Evolutionary conservation across 2,888 invertebrate species (phyloP), one percentile per base, ranked within the genome.

Genomic region (Parascotia fuliginaria): DNA sequence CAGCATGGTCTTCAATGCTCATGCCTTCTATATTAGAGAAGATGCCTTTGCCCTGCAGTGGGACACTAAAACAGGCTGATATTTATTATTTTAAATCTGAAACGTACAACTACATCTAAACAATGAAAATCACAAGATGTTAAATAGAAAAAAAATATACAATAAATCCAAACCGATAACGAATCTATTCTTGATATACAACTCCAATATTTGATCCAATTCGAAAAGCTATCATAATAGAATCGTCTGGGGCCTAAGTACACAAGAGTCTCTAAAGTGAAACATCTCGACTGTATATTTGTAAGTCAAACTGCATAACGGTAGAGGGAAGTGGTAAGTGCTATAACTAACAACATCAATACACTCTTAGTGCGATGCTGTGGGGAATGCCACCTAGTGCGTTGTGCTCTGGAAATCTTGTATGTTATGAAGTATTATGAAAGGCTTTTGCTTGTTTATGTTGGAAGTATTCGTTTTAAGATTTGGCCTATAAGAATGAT

Each of bases 231-330:
- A 60, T 66, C 55, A 54, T 64, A 60, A 67, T 55, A 58, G 43
- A 60, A 62, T 52, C 55, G 54, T 56, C 55, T 66, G 52, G 52
- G 43, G 47, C 54, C 59, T 70, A 55, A 48, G 63, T 56, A 70
- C 51, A 60, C 55, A 66, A 51, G 29, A 34, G 38, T 58, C 55
- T 55, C 54, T 56, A 66, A 79, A 87, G 81, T 85, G 83, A 85
- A 85, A 86, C 80, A 79, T 85, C 85, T 84, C 79, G 77, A 77
- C 73, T 66, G 70, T 65, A 62, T 85, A 81, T 85, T 85, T 85
- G 83, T 85, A 77, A 84, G 83, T 83, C 82, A 84, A 85, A 83
- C 83, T 79, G 77, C 73, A 79, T 86, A 87, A 85, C 87, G 84
- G 87, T 70, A 61, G 65, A 60, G 73, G 72, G 71, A 73, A 66